phyloP scores from a whole-genome alignment of 1,140 invertebrate species.

The Arion vulgaris region DNA sequence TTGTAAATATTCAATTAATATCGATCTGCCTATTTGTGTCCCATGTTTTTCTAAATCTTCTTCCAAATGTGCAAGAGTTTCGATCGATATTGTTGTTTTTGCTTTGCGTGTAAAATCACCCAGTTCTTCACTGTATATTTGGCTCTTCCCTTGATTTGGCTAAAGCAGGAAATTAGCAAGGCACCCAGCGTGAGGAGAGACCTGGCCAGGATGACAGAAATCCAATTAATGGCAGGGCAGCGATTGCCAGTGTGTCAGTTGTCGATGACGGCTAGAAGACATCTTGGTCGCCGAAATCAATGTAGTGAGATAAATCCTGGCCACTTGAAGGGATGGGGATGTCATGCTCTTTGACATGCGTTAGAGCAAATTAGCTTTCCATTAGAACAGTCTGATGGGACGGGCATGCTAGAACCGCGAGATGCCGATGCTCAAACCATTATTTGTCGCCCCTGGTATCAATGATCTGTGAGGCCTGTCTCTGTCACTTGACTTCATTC shows the following conservation, averaged over 20 bases:
- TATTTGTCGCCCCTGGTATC: background rate
- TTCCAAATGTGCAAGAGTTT: background rate
- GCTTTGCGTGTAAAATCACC: background rate
- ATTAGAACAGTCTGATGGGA: background rate
- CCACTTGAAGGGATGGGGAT: background rate
- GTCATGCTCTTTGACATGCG: slow-evolving; percentile 18
- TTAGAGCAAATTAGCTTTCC: slow-evolving; percentile 27
- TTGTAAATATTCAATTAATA: too few species aligned
- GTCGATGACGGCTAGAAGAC: slow-evolving; percentile 11
- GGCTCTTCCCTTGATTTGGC: slow-evolving; percentile 9
- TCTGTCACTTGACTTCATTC: slow-evolving; percentile 5
- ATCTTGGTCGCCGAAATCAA: slow-evolving; percentile 21
- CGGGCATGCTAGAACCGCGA: background rate
- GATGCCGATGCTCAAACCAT: background rate
- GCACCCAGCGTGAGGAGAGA: slow-evolving; percentile 13
- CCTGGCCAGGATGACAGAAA: slow-evolving; percentile 22
- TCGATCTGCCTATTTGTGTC: too few species aligned
- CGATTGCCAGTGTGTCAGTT: slow-evolving; percentile 19
- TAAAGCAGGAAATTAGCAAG: slow-evolving; percentile 16
- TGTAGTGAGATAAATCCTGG: slow-evolving; percentile 24
- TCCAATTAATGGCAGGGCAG: slow-evolving; percentile 4
- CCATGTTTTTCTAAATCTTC: too few species aligned
- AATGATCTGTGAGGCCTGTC: background rate
- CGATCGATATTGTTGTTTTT: background rate
- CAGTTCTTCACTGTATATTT: background rate